Base-by-base conservation (phyloP, 2,888 invertebrate genomes). In the Athalia rosae region DNA sequence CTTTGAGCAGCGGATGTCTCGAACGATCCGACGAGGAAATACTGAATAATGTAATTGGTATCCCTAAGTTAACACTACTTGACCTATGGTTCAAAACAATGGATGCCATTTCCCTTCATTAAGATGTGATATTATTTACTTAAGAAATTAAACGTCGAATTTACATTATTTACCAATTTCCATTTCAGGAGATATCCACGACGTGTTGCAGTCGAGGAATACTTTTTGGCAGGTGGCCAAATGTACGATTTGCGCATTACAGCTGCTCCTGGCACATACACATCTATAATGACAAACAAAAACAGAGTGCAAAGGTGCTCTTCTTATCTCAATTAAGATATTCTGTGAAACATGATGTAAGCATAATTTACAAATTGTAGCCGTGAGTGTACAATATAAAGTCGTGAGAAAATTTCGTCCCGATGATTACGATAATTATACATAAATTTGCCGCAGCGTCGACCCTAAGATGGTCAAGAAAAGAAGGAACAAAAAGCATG, bases 51-150 rank as follows among this genome's bases (percentile, higher is more conserved):
- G 79, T 84, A 84, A 85, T 85, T 83, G 84, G 83, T 82, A 82
- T 84, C 82, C 81, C 81, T 84, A 83, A 71, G 83, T 85, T 85
- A 84, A 85, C 84, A 83, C 84, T 84, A 84, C 83, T 85, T 85
- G 83, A 85, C 81, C 84, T 80, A 47, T 71, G 71, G 58, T 71
- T 71, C 58, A 71, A 71, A 71, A 71, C 71, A 71, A 71, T 58
- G 58, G 71, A 71, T 71, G 71, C 45, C 71, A 58, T 71, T 71
- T 71, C 71, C 71, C 71, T 71, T 71, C 71, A 71, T 59, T 59
- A 71, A 58, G 58, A 71, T 59, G 71, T 71, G 71, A 59, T 59
- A 71, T 71, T 71, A 71, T 71, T 71, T 71, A 71, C 58, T 71
- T 47, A 71, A 71, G 45, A 58, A 58, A 58, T 41, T 58, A 56